phyloP scores from a whole-genome alignment of 2,113 vertebrate species.

The Cyanoramphus novaezelandiae region DNA sequence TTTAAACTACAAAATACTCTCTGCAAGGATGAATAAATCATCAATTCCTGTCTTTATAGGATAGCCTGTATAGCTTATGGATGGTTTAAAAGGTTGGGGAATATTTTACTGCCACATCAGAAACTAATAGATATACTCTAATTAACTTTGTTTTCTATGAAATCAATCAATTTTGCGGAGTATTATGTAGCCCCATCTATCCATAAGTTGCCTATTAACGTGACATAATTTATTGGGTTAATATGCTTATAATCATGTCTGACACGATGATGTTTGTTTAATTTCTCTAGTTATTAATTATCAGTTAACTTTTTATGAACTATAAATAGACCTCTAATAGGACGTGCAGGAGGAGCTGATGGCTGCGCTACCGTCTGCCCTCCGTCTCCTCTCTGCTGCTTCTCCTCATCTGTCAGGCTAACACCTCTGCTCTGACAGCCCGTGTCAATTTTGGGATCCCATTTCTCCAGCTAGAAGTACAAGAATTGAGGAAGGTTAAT shows the following conservation, averaged over 20 bases:
- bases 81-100: neutral
- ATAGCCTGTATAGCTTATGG: neutral
- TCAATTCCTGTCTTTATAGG: neutral
- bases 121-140: neutral
- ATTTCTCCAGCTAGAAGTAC: neutral
- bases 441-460: neutral
- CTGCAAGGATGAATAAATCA: neutral
- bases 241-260: neutral
- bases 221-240: neutral
- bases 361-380: neutral
- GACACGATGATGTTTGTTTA: neutral
- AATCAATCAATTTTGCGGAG: neutral
- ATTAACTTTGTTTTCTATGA: neutral
- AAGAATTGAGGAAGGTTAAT: neutral
- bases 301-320: neutral
- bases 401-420: neutral
- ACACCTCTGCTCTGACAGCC: neutral
- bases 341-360: neutral
- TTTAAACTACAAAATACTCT: neutral
- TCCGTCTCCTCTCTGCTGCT: fast-evolving
- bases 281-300: neutral
- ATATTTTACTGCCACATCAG: neutral
- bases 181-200: neutral
- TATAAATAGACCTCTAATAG: neutral
- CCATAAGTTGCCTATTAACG: neutral